Evolutionary conservation across 2,888 invertebrate species (phyloP), one percentile per base, ranked within the genome.

Genomic region (Euproctis similis): DNA sequence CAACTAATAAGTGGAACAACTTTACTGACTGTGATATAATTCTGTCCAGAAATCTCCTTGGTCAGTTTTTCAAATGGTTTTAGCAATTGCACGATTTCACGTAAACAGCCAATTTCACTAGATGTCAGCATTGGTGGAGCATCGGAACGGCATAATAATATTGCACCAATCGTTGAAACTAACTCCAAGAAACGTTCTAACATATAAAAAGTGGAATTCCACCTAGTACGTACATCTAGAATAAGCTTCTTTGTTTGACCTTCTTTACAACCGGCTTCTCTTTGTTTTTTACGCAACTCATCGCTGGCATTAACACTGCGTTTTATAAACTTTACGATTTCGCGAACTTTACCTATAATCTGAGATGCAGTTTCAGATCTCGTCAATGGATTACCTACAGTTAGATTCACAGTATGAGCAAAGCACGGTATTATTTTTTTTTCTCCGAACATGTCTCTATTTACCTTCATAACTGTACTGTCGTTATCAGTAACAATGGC

Each of bases 151-250:
- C 10, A 4, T 9, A 3, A 8, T 21, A 10, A 21, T 9, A 7
- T 3, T 5, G 4, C 8, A 21, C 9, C 10, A 3, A 2, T 10
- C 8, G 10, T 21, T 21, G 3, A 8, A n/a, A 18, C n/a, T n/a
- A 18, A 8, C 8, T 18, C 8, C n/a, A 26, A 26, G 17, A 26
- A 26, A 11, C 11, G 6, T 26, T 26, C 26, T 17, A 26, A 11
- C 26, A 17, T 26, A 26, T 17, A 17, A n/a, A n/a, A n/a, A n/a
- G n/a, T n/a, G n/a, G n/a, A n/a, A n/a, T n/a, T n/a, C n/a, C n/a
- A n/a, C n/a, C 26, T 14, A 6, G 19, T 26, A 26, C 17, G 16
- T 16, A 26, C 26, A 19, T 26, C 26, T 19, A 26, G 17, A 26
- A 17, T 26, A 7, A 17, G 16, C 17, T 17, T 26, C 19, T 17